Evolutionary conservation across 2,797 vertebrate species (phyloP), one percentile per base, ranked within the genome.

Genomic region (Cyclopterus lumpus): DNA sequence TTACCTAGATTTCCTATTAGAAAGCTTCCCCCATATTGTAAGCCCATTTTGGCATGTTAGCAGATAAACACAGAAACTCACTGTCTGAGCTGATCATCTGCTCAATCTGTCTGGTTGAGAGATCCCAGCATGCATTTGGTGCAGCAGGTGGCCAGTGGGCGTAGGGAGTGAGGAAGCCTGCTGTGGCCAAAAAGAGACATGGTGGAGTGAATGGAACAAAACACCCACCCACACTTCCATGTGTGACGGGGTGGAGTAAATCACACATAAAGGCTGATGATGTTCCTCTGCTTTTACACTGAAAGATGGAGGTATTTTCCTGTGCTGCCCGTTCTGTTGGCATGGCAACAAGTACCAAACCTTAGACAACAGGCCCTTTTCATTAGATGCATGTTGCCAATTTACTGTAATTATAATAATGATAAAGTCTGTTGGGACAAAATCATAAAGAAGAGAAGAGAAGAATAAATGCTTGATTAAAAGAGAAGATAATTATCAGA

Each of bases 121-220:
- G 18, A 67, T 88, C 77, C 77, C 88, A 88, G 75, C 68, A 75
- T 84, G 77, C 63, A 63, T 74, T 78, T 64, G 71, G 38, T 71
- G 79, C 79, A 83, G 87, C 89, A 91, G 85, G 89, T 90, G 91
- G 87, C 8, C 59, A 57, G 87, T 87, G 78, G 87, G 89, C 4
- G 77, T 75, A 30, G 28, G 68, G 48, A 36, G 49, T 15, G 15
- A 34, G 28, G 76, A 22, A 61, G 58, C 6, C 18, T 8, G 54
- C 36, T 36, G 38, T 0, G 8, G 34, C 8, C 5, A 59, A 70
- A 70, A 62, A 66, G 30, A 73, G 26, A 76, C 15, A 22, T 1
- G 18, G n/a, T 1, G 28, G 67, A 69, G 46, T 46, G 49, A 73
- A 62, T 60, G 53, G 64, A 78, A 68, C 11, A 28, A 18, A 81